phyloP scores from a whole-genome alignment of 2,113 vertebrate genomes.

The Dasyornis broadbenti region DNA sequence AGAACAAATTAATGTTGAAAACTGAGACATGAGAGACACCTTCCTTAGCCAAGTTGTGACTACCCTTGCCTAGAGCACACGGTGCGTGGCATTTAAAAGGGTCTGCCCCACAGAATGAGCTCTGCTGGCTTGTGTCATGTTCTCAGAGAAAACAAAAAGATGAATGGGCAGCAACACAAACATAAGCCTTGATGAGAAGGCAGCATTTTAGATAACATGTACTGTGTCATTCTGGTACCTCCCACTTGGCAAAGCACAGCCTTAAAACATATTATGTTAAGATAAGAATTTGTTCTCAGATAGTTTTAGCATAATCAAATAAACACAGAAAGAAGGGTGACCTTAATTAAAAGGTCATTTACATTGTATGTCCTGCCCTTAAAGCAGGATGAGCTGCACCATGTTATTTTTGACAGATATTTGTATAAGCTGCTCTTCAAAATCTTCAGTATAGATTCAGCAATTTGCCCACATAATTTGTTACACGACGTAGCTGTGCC shows the following conservation, averaged over 20 bases:
- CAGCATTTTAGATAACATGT: background rate
- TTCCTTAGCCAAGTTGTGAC: background rate
- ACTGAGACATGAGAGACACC: background rate
- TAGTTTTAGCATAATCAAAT: background rate
- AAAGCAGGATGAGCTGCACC: background rate
- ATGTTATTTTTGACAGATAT: background rate
- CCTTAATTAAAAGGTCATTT: slow-evolving; percentile 34
- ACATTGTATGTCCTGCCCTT: background rate
- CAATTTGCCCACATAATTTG: background rate
- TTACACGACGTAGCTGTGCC: background rate
- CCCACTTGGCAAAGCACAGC: background rate
- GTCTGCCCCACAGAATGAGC: background rate
- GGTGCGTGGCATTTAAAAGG: background rate
- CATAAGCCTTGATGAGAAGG: background rate
- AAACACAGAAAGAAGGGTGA: background rate
- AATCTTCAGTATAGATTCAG: background rate
- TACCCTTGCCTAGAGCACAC: background rate
- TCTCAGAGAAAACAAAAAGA: background rate
- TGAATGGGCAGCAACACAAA: background rate
- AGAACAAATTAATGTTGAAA: slow-evolving; percentile 32
- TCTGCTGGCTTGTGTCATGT: background rate
- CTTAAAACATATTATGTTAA: background rate
- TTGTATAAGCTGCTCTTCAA: background rate
- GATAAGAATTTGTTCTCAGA: background rate
- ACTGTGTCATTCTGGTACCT: background rate